Evolutionary conservation across 1,140 invertebrate species (phyloP).

Genomic region (Platyscapa corneri): DNA sequence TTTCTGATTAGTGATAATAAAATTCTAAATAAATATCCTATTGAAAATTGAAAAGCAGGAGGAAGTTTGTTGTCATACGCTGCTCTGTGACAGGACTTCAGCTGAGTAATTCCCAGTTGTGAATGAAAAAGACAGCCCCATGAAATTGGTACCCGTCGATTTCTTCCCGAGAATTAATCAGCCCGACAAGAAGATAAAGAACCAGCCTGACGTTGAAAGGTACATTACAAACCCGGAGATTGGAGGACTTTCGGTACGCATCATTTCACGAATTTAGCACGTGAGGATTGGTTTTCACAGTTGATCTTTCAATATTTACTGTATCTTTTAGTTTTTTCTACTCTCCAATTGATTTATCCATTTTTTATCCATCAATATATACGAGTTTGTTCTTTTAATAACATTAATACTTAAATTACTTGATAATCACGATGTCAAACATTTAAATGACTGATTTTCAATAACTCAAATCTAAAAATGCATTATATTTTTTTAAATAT

Average conservation of each 20-base stretch:
- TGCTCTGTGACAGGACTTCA: background rate
- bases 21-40: background rate
- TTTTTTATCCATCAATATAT: conserved; percentile 3
- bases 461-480: too few relatives aligned
- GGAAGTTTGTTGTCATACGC: background rate
- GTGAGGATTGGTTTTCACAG: conserved; percentile 30
- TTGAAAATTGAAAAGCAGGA: background rate
- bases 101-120: conserved; percentile 36
- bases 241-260: conserved; percentile 39
- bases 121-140: conserved; percentile 46
- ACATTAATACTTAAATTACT: background rate
- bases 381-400: background rate
- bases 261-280: conserved; percentile 20
- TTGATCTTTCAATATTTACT: background rate
- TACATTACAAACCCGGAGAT: conserved; percentile 49
- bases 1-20: too few relatives aligned
- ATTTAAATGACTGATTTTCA: too few relatives aligned
- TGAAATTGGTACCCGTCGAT: conserved; percentile 39
- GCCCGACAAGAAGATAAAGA: conserved; percentile 48
- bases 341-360: background rate
- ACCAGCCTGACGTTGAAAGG: conserved; percentile 49
- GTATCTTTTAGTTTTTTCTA: background rate
- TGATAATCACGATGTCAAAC: too few relatives aligned
- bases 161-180: conserved; percentile 48
- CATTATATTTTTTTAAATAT: too few relatives aligned